Conservation (phyloP, 37 sponge, comb jelly and placozoan species). For the Tethya wilhelma region DNA sequence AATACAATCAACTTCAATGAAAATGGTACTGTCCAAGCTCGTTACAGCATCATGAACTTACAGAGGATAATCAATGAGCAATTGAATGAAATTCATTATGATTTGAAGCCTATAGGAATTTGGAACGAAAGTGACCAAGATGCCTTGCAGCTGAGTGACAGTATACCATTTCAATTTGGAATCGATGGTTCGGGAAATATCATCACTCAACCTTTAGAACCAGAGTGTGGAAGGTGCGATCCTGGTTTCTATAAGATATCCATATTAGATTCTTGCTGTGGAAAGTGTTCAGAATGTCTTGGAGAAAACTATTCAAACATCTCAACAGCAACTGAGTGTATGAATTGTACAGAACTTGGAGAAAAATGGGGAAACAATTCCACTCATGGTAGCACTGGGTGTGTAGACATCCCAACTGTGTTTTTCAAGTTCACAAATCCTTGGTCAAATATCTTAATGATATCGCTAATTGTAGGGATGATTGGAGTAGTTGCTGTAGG, state of each 20-base stretch:
- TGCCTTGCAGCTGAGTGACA: too few species aligned
- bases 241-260: not conserved
- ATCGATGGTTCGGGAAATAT: too few species aligned
- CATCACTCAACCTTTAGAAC: too few species aligned
- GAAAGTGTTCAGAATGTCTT: constrained; percentile 42
- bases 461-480: constrained; percentile 4
- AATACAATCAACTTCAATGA: too few species aligned
- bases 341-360: constrained; percentile 21
- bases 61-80: too few species aligned
- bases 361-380: constrained; percentile 49
- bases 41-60: too few species aligned
- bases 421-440: not conserved
- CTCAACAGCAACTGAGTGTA: constrained; percentile 8
- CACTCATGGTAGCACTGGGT: constrained; percentile 16
- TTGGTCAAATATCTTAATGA: not conserved
- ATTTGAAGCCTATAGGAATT: too few species aligned
- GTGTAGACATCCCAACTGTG: constrained; percentile 3
- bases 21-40: too few species aligned
- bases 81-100: too few species aligned
- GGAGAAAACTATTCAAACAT: constrained; percentile 19
- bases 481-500: not conserved
- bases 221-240: too few species aligned
- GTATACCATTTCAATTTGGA: too few species aligned
- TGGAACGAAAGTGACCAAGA: too few species aligned
- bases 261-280: constrained; percentile 37